These are phyloP conservation scores for Gyps fulvus DNA, from an alignment of 2,113 vertebrate species.

Conservation along the genomic window DNA sequence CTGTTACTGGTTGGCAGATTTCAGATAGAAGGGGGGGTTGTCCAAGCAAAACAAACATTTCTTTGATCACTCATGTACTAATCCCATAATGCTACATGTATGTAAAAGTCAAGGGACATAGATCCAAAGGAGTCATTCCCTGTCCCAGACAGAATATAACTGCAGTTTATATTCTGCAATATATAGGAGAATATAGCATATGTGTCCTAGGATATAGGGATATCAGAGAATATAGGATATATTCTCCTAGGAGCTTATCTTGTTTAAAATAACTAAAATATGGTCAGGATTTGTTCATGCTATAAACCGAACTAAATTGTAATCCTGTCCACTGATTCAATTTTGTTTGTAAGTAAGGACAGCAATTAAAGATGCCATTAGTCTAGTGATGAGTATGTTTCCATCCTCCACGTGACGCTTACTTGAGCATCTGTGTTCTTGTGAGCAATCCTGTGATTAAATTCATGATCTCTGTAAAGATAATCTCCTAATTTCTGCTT, in stretches of 20 bases:
- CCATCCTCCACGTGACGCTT: background rate
- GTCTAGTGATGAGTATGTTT: background rate
- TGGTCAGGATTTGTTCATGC: background rate
- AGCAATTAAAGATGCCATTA: slow-evolving; percentile 32
- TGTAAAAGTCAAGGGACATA: background rate
- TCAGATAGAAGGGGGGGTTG: background rate
- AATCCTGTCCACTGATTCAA: background rate
- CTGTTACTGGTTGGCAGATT: background rate
- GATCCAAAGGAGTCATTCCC: background rate
- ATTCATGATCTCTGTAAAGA: background rate
- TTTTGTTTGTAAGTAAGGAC: background rate
- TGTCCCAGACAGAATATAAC: background rate
- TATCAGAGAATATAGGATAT: background rate
- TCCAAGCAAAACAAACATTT: background rate
- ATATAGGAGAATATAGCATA: background rate
- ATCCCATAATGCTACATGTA: background rate
- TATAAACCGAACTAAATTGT: background rate
- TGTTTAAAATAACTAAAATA: background rate
- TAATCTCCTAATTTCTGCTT: background rate
- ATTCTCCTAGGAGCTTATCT: background rate
- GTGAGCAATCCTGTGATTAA: slow-evolving; percentile 16
- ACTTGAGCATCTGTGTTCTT: slow-evolving; percentile 18
- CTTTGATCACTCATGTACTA: background rate
- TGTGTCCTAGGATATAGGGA: background rate
- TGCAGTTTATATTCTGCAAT: background rate